Conservation (phyloP, 35 echinoderm and acorn worm genomes). For the Ptychodera flava region DNA sequence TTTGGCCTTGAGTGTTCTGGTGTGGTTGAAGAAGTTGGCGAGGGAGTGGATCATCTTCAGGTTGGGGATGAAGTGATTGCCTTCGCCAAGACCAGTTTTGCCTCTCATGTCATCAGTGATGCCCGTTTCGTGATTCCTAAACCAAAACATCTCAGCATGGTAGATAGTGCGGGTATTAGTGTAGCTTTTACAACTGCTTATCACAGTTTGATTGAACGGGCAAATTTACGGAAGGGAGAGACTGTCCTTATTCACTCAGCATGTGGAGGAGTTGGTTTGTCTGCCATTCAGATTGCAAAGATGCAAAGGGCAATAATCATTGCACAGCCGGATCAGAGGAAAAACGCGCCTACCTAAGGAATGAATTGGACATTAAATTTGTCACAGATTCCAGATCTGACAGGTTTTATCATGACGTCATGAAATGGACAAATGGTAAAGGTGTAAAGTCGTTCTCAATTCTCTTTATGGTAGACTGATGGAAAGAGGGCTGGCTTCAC, state of each 20-base stretch:
- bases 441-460: constrained; percentile 63
- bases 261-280: constrained; percentile 22
- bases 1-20: constrained; percentile 39
- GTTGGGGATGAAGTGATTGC: constrained; percentile 54
- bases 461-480: constrained; percentile 33
- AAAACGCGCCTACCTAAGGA: constrained; percentile 16
- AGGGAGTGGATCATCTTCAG: constrained; percentile 20
- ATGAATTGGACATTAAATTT: constrained; percentile 17
- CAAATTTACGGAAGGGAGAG: constrained; percentile 53
- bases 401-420: constrained; percentile 34
- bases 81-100: too few species aligned
- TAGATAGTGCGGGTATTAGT: too few species aligned
- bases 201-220: constrained; percentile 59
- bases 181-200: constrained; percentile 55
- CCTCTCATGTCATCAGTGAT: constrained; percentile 47
- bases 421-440: constrained; percentile 32
- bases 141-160: too few species aligned
- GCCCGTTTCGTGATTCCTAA: too few species aligned
- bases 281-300: too few species aligned
- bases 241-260: constrained; percentile 51
- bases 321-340: constrained; percentile 16
- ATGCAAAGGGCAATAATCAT: too few species aligned
- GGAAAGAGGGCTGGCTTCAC: constrained; percentile 24
- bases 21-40: constrained; percentile 39
- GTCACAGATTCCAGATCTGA: constrained; percentile 10